A percentile compares a stretch with the other conserved stretches of the same genome.
These are phyloP conservation scores for Nesogale talazaci DNA, from an alignment of 2,113 vertebrate species.

Conservation along the genomic window DNA sequence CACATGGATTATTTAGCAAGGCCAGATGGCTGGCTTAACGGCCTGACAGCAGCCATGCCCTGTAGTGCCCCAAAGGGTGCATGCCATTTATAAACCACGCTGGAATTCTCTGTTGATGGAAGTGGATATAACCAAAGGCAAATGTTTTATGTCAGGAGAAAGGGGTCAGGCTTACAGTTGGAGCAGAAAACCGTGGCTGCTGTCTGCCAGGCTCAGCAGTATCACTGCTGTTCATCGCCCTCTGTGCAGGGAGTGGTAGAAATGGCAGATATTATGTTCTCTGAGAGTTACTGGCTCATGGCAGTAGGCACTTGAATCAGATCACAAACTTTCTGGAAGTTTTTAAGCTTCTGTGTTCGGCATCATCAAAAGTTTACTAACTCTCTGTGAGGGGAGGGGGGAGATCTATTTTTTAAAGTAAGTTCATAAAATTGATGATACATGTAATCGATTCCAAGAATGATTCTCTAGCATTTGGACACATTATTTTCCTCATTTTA, in stretches of 20 bases:
- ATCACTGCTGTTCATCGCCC: constrained; percentile 36
- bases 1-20: constrained; percentile 76
- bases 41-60: constrained; percentile 68
- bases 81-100: constrained; percentile 63
- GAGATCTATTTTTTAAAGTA: background rate
- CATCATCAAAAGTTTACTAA: constrained; percentile 15
- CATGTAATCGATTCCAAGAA: background rate
- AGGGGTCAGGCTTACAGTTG: constrained; percentile 54
- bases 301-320: background rate
- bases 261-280: background rate
- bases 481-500: background rate
- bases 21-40: constrained; percentile 63
- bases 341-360: background rate
- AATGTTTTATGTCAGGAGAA: constrained; percentile 38
- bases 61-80: constrained; percentile 59
- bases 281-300: background rate
- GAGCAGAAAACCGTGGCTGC: constrained; percentile 64
- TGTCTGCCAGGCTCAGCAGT: constrained; percentile 60
- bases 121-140: constrained; percentile 66
- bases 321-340: background rate
- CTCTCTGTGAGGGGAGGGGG: background rate
- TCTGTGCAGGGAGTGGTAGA: background rate
- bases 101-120: constrained; percentile 65
- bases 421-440: background rate
- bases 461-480: background rate